Evolutionary conservation across 2,113 vertebrate genomes (phyloP).

Genomic region (Phasianus colchicus): DNA sequence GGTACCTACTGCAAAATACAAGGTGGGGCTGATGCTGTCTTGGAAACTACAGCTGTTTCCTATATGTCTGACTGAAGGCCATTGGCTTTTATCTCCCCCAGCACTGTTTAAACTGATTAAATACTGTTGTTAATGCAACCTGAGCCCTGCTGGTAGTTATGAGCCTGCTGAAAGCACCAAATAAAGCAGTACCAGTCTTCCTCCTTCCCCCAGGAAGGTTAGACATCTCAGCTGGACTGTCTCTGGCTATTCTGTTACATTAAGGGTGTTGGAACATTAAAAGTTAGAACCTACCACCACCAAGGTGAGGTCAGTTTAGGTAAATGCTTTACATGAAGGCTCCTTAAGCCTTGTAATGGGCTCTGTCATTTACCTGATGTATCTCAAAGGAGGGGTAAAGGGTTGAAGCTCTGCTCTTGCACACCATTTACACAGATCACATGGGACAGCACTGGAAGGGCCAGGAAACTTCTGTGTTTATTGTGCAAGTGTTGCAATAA

Average conservation of each 20-base stretch:
- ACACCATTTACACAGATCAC: too few relatives aligned
- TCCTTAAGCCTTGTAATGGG: background rate
- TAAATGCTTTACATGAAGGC: background rate
- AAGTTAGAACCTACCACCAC: background rate
- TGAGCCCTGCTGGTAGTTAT: background rate
- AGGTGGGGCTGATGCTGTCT: background rate
- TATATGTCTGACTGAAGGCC: background rate
- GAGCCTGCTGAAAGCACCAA: background rate
- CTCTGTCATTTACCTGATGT: background rate
- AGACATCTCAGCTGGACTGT: background rate
- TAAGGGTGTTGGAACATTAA: background rate
- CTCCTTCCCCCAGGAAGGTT: background rate
- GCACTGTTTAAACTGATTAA: background rate
- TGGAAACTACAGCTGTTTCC: background rate
- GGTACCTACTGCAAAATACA: background rate
- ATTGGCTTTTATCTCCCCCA: background rate
- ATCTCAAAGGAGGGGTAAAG: background rate
- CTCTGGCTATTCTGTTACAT: background rate
- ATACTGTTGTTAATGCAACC: background rate
- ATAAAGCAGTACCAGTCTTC: background rate
- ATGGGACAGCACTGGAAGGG: background rate
- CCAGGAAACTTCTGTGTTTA: background rate
- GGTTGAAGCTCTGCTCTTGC: background rate
- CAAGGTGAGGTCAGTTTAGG: background rate
- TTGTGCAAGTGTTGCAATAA: background rate